Base-by-base conservation (phyloP, 2,113 vertebrate genomes). In the Scomber colias region DNA sequence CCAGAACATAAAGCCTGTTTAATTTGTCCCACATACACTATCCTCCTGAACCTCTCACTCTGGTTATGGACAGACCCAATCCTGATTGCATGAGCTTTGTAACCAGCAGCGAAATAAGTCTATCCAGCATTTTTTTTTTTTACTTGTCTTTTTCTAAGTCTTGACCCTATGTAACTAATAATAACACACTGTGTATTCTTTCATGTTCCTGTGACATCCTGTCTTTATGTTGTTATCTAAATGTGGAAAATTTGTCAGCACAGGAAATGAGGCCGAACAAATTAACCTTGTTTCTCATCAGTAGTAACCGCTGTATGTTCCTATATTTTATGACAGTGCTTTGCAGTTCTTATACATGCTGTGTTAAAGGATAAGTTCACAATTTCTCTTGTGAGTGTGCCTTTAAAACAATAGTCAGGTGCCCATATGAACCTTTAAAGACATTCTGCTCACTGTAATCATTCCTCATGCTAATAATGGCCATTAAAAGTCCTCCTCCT, bases 1-100 rank as follows among this genome's bases (percentile, higher is more conserved):
- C 87, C 85, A 24, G 75, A 89, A 76, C 81, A 89, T 92, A 91
- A 94, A 88, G 92, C 89, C 81, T 46, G 80, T 94, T 94, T 94
- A 92, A 92, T 94, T 92, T 88, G 88, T 89, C 66, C 85, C 90
- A 89, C 88, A 90, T 88, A 90, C 53, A 67, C 71, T 45, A 86
- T 89, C 83, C 70, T 81, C 83, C 75, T 13, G 54, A 81, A 87
- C 81, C 80, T 78, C 85, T 69, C 86, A 59, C 89, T 78, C 76
- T 54, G 77, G 51, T 70, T 40, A 67, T 35, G 53, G 87, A 62
- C 83, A 69, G 72, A 74, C 73, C 44, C 12, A 80, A 69, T 57
- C 76, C 49, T 72, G 86, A 82, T 54, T 74, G 31, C 75, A 82
- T 31, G 57, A 60, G 40, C 62, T 50, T 71, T 89, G 68, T 79